Evolutionary conservation across 23 tunicate species (phyloP), one percentile per base, ranked within the genome.

Genomic region (Trididemnum clinides): DNA sequence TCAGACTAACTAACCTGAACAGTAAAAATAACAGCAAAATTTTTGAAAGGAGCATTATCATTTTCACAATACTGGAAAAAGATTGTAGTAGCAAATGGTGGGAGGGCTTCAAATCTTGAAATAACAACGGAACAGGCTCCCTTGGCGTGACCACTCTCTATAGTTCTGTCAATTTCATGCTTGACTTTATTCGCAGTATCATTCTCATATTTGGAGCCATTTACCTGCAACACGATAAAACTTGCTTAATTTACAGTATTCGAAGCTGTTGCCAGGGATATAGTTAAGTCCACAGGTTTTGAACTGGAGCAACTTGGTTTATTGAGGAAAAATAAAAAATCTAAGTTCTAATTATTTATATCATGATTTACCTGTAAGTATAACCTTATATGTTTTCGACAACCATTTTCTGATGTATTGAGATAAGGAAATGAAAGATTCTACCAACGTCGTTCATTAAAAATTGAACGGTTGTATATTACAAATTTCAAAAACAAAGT

Each of bases 41-140:
- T 64, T 54, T 87, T 92, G 69, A 64, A 92, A 28, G 97, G 97
- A 30, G 97, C 97, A 50, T 57, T 58, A 50, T 92, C 97, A 51
- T 92, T 92, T 51, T 92, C 97, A 78, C 97, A 92, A 54, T 81
- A 92, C 65, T 92, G 91, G 39, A 87, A 92, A 38, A 92, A 92
- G 28, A 70, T 49, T 7, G 88, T 87, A 1, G 97, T 83, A 0
- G 97, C 84, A 38, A 72, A 80, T 0, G 97, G 51, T 0, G 97
- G 97, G 10, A 92, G 65, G 33, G 26, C 10, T 25, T 92, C 88
- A 34, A 92, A 78, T 7, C 80, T 33, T 26, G 82, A 76, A 2
- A 92, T 83, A 0, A 87, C 86, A 1, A 34, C 90, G 64, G 97
- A 79, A 70, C 91, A 87, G 6, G 97, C 33, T 6, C 88, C 85